Percentiles rank a stretch among this genome's conserved stretches.
These are phyloP conservation scores for Enteromius afrohamiltoni DNA, from an alignment of 2,797 vertebrate genomes.

Conservation along the genomic window DNA sequence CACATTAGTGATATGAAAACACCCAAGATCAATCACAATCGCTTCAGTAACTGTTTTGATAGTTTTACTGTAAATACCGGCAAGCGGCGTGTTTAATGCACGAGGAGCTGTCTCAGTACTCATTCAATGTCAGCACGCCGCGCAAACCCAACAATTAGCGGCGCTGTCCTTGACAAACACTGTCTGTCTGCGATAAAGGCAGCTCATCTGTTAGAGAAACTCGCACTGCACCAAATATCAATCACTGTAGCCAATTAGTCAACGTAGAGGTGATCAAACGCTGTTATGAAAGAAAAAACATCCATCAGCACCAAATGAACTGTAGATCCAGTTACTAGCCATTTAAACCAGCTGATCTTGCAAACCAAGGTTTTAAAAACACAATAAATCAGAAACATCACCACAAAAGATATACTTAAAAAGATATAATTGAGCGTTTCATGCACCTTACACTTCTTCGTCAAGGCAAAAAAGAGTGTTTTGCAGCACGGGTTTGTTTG, in stretches of 20 bases:
- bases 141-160: constrained; percentile 26
- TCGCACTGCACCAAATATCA: constrained; percentile 31
- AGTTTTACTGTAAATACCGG: constrained; percentile 27
- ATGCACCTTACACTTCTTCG: not conserved
- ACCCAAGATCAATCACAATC: constrained; percentile 6
- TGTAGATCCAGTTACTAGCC: constrained; percentile 19
- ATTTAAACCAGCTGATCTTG: not conserved
- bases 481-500: not conserved
- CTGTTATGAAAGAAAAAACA: constrained; percentile 41
- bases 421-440: not conserved
- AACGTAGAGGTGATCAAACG: constrained; percentile 30
- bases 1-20: constrained; percentile 3
- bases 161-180: constrained; percentile 24
- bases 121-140: constrained; percentile 3
- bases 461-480: not conserved
- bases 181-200: constrained; percentile 29
- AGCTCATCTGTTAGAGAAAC: constrained; percentile 34
- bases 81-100: not conserved
- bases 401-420: not conserved
- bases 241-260: constrained; percentile 42
- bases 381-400: not conserved
- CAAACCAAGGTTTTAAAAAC: not conserved
- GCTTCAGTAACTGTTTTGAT: constrained; percentile 18
- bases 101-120: constrained; percentile 20
- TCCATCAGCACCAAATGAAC: constrained; percentile 48